Base-by-base conservation (phyloP, 2,113 vertebrate genomes). In the Raja brachyura region DNA sequence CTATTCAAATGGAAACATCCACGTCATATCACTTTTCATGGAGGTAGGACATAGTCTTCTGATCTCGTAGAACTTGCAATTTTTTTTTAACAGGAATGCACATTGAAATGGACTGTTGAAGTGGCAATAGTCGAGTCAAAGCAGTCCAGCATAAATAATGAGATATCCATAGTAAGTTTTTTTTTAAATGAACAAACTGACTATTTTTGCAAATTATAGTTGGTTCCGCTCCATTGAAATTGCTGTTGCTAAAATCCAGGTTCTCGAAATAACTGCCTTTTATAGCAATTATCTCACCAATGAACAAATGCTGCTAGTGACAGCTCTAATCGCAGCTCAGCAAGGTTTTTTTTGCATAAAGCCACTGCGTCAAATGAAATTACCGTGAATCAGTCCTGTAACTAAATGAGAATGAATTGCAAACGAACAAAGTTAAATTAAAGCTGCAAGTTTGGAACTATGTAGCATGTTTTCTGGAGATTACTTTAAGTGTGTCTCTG, bases 261-360 rank as follows among this genome's bases (percentile, higher is more conserved):
- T 90, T 66, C 63, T 70, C 16, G 63, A 90, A 90, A 90, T 70
- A 85, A 90, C 61, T 70, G 18, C 28, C 16, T 90, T 90, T 90
- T 39, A 48, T 70, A 90, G 88, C 88, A 90, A 90, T 90, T 90
- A 90, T 90, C 88, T 90, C 88, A 48, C n/a, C 88, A 70, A 90
- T 90, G 88, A 90, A 70, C 88, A 33, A 90, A 39, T 68, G 61
- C 63, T 90, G 61, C 68, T 73, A 66, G 88, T 90, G 88, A 90
- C 88, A 90, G 88, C n/a, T 90, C 88, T 90, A 90, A 90, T 90
- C 88, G 88, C 63, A 68, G 16, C 63, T 66, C 88, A 70, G 63
- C 63, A 90, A 70, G 88, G 13, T 68, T 90, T 90, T 70, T 70
- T 73, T 66, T 90, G 33, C 63, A 48, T 90, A 90, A 90, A 66